phyloP scores from a whole-genome alignment of 2,888 invertebrate genomes.

The Dasysyrphus albostriatus region DNA sequence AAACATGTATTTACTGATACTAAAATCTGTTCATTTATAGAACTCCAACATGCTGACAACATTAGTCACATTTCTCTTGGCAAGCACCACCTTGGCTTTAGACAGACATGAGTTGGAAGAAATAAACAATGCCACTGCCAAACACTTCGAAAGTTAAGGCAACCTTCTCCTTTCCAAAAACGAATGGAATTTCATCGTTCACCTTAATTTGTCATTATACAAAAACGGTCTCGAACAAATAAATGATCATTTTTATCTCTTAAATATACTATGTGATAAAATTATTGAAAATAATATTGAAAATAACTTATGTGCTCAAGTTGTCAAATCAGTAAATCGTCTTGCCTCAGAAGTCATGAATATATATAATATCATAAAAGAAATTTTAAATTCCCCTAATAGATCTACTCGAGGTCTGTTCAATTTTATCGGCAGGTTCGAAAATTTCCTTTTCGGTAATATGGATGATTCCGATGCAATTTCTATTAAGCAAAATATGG shows the following conservation, averaged over 20 bases:
- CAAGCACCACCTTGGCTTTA: neutral
- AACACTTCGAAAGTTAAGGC: conserved; percentile 5
- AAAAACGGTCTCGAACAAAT: too few relatives aligned
- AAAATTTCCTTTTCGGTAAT: conserved; percentile 7
- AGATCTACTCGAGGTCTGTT: neutral
- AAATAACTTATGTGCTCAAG: neutral
- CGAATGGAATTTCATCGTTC: conserved; percentile 4
- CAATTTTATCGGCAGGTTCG: neutral
- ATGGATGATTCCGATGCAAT: conserved; percentile 5
- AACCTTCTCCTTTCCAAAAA: neutral
- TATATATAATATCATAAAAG: neutral
- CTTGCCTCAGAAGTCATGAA: neutral
- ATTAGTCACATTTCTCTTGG: neutral
- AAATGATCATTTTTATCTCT: neutral
- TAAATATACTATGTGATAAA: neutral
- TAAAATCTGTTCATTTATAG: neutral
- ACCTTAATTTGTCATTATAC: neutral
- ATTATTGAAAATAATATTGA: neutral
- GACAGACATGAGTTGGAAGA: neutral
- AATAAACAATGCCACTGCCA: conserved; percentile 1
- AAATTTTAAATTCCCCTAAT: neutral
- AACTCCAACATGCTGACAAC: neutral
- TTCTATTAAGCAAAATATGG: conserved; percentile 2
- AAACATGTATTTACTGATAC: neutral
- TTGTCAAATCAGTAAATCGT: neutral